A percentile compares a stretch with the other conserved stretches of the same genome.
phyloP scores from a whole-genome alignment of 2,888 invertebrate species.

The Coelogynopora nodosa region DNA sequence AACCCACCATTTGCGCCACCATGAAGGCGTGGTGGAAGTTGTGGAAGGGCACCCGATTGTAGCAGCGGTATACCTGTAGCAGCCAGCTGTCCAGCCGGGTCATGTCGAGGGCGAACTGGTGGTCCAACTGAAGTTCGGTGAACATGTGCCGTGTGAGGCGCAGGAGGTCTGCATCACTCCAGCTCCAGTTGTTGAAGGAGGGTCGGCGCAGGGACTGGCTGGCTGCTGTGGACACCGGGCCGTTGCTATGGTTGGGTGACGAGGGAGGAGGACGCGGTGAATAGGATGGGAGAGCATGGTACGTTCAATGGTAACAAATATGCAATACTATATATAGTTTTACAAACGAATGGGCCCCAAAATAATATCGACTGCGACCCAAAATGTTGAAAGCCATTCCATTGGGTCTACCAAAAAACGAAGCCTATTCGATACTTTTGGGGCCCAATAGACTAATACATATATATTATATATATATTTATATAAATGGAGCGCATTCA shows the following conservation, averaged over 20 bases:
- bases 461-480: too few relatives aligned
- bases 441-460: too few relatives aligned
- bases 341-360: too few relatives aligned
- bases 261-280: too few relatives aligned
- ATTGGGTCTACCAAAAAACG: too few relatives aligned
- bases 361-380: too few relatives aligned
- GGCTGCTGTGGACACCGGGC: background rate
- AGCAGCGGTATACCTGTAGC: constrained; percentile 58
- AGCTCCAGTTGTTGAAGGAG: constrained; percentile 75
- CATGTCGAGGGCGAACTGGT: constrained; percentile 73
- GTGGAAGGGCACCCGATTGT: constrained; percentile 62
- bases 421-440: too few relatives aligned
- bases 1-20: constrained; percentile 61
- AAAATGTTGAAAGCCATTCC: too few relatives aligned
- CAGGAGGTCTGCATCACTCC: constrained; percentile 76
- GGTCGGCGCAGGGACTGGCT: background rate
- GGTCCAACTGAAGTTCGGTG: constrained; percentile 72
- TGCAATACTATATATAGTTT: background rate
- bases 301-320: background rate
- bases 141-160: constrained; percentile 77
- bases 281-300: too few relatives aligned
- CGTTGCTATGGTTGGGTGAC: constrained; percentile 18
- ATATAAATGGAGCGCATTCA: too few relatives aligned
- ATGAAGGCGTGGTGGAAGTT: constrained; percentile 62
- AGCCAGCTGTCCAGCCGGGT: constrained; percentile 49